Base-by-base conservation (phyloP, 1,140 invertebrate genomes). In the Bicyclus anynana region DNA sequence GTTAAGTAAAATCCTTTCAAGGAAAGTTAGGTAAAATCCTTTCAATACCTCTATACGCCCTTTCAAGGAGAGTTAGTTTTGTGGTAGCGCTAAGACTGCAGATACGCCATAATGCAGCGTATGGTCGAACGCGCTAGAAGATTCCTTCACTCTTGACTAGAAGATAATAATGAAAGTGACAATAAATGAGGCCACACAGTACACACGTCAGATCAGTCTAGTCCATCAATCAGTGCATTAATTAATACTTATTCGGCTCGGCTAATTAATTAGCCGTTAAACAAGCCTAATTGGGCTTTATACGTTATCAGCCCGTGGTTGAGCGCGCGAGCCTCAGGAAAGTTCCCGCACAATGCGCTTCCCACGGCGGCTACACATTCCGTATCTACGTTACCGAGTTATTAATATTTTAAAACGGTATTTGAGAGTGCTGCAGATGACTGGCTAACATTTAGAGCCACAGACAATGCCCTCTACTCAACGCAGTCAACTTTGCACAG, bases 401-500 rank as follows among this genome's bases (percentile, higher is more conserved):
- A 84, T 80, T 84, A 82, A 77, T 82, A 84, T 79, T 79, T 75
- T 67, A 74, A 72, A 84, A 84, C 81, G 81, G 81, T 84, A 84
- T 69, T 61, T 51, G 26, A 9, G 26, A 10, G 23, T n/a, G 26
- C 38, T 46, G 52, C 23, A 23, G 3, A n/a, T 23, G 3, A 29
- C 13, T 37, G 51, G 35, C 37, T 40, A 16, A 40, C 37, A 18
- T 40, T 40, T 6, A 12, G 29, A 33, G 12, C 3, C 29, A 12
- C n/a, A 0, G 3, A 12, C n/a, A 12, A 0, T 33, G n/a, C n/a
- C n/a, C n/a, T n/a, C n/a, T n/a, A n/a, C n/a, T n/a, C n/a, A n/a
- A n/a, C n/a, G n/a, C n/a, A n/a, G n/a, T n/a, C n/a, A n/a, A n/a
- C n/a, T n/a, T n/a, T n/a, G n/a, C n/a, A n/a, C n/a, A n/a, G n/a